Base-by-base conservation (phyloP, 2,113 vertebrate species). In the Ploceus nigricollis region DNA sequence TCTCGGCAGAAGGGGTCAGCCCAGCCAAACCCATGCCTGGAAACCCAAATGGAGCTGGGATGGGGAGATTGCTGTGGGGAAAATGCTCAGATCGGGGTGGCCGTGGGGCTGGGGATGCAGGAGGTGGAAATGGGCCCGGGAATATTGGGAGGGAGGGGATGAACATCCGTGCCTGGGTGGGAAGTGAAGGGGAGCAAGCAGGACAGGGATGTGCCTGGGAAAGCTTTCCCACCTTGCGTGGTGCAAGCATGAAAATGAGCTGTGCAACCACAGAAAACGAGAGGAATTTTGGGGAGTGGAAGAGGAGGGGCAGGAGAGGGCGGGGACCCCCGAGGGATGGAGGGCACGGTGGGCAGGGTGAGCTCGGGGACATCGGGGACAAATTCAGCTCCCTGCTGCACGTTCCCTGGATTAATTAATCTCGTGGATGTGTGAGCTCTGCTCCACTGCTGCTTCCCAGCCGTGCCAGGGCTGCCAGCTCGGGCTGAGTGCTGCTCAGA, bases 311-410 rank as follows among this genome's bases (percentile, higher is more conserved):
- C 39, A 40, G n/a, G 16, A 9, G 14, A 28, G 33, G 82, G n/a
- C 1, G 8, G 37, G 40, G 10, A 33, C 30, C 25, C 44, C 8
- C 0, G 1, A 6, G 18, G 76, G 68, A 28, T 1, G 5, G 61
- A 47, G 72, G 31, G 51, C 3, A 6, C 23, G 37, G 64, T 0
- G 1, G 35, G 35, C 18, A 57, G 51, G n/a, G 39, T 30, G 53
- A 71, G 31, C 39, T 25, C 0, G 1, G 82, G 45, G 72, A 40
- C 4, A 0, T 9, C 1, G 28, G 47, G 61, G 47, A 57, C 63
- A 54, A 9, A 39, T 2, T 1, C 28, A 27, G 9, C 39, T 89
- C 24, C n/a, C 37, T 13, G 30, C 56, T 47, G 61, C 24, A 23
- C 7, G 0, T 64, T 54, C 58, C 54, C 50, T 0, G 35, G 75